Evolutionary conservation across 2,888 invertebrate species (phyloP).

Genomic region (Thecocarcelia acutangulata): DNA sequence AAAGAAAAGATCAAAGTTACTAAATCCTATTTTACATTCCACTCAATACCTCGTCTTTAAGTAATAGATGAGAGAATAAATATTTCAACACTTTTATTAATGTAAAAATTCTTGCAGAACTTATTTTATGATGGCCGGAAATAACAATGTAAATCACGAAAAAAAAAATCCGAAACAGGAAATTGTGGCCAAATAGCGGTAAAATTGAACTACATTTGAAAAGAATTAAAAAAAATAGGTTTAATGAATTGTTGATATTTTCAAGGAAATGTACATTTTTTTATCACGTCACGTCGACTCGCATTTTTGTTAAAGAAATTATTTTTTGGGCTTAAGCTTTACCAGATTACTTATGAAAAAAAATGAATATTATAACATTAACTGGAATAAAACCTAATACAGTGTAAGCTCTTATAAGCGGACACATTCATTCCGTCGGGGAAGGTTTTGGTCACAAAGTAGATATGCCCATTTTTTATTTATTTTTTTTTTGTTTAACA

Average conservation of each 20-base stretch:
- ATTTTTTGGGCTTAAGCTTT: too few relatives aligned
- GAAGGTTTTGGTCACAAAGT: too few relatives aligned
- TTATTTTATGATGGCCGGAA: slow-evolving; percentile 36
- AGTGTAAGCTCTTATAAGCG: too few relatives aligned
- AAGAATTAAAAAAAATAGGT: not conserved
- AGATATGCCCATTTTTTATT: too few relatives aligned
- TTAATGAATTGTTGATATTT: not conserved
- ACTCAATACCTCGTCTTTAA: not conserved
- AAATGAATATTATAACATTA: too few relatives aligned
- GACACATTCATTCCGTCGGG: too few relatives aligned
- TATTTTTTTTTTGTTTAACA: too few relatives aligned
- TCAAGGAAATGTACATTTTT: too few relatives aligned
- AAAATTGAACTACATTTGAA: not conserved
- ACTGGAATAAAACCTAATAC: too few relatives aligned
- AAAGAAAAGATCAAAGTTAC: slow-evolving; percentile 44
- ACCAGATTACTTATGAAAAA: too few relatives aligned
- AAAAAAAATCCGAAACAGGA: slow-evolving; percentile 25
- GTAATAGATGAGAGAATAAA: not conserved
- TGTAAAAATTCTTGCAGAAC: slow-evolving; percentile 13
- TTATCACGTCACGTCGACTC: too few relatives aligned
- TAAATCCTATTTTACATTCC: slow-evolving; percentile 40
- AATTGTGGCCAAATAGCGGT: slow-evolving; percentile 9
- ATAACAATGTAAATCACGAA: slow-evolving; percentile 36
- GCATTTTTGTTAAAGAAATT: too few relatives aligned
- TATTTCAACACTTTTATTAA: slow-evolving; percentile 42